These are phyloP conservation scores for Sesia apiformis DNA, from an alignment of 2,888 invertebrate species.

Conservation along the genomic window DNA sequence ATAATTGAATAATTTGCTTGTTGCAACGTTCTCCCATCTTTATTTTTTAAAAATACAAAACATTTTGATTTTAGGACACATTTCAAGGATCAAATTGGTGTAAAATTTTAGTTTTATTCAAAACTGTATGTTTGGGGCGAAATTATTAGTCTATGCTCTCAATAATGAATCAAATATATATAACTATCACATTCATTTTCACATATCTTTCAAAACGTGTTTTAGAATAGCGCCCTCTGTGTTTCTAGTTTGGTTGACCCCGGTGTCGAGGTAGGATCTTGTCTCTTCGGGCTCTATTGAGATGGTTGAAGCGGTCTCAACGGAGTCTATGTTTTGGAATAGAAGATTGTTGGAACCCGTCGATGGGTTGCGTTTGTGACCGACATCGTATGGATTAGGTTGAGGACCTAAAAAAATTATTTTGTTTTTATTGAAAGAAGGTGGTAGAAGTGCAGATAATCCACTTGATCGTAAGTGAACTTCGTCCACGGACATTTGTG, in stretches of 20 bases:
- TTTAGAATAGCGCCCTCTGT: constrained; percentile 65
- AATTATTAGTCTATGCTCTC: too few relatives aligned
- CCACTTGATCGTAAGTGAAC: too few relatives aligned
- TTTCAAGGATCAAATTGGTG: too few relatives aligned
- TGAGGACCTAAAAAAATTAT: constrained; percentile 33
- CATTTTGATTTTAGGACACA: too few relatives aligned
- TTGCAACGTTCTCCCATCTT: too few relatives aligned
- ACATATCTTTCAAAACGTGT: constrained; percentile 62
- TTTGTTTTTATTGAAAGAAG: neutral
- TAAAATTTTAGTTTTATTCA: too few relatives aligned
- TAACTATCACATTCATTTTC: constrained; percentile 11
- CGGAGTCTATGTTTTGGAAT: constrained; percentile 45
- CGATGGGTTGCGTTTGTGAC: constrained; percentile 51
- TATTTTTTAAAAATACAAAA: too few relatives aligned
- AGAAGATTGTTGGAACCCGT: constrained; percentile 57
- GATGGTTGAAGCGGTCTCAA: constrained; percentile 42
- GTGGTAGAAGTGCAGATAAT: too few relatives aligned
- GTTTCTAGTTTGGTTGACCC: constrained; percentile 59
- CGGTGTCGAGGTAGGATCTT: constrained; percentile 38
- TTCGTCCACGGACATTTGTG: too few relatives aligned
- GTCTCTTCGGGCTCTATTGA: constrained; percentile 39
- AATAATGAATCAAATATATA: too few relatives aligned
- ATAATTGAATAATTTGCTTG: too few relatives aligned
- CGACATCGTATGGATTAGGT: constrained; percentile 22
- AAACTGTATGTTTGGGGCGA: too few relatives aligned